Percentiles rank a stretch among this genome's conserved stretches.
These are phyloP conservation scores for Nomada ferruginata DNA, from an alignment of 2,888 invertebrate genomes.

Conservation along the genomic window DNA sequence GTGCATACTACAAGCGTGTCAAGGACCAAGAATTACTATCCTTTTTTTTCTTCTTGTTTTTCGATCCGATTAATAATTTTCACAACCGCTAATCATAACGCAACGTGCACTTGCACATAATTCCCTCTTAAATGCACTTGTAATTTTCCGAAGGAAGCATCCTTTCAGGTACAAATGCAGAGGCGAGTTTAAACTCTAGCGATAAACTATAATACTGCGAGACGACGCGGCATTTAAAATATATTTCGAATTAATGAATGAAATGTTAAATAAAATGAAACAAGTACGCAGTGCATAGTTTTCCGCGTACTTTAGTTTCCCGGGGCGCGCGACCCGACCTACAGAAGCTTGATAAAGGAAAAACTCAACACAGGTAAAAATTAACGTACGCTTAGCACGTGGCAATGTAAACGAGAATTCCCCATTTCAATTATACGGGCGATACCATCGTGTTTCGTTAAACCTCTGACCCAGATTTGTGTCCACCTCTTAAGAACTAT, in stretches of 20 bases:
- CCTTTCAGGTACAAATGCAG: too few species aligned
- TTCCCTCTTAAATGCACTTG: too few species aligned
- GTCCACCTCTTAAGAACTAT: conserved; percentile 63
- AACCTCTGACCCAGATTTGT: conserved; percentile 70
- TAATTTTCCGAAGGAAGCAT: too few species aligned
- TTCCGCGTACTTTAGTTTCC: too few species aligned
- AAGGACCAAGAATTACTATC: conserved; percentile 71
- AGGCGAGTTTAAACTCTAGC: too few species aligned
- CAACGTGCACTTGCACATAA: too few species aligned
- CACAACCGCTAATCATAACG: not conserved
- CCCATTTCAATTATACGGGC: conserved; percentile 31
- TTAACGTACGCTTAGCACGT: not conserved
- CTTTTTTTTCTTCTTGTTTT: conserved; percentile 25
- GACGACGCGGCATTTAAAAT: too few species aligned
- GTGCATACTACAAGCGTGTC: conserved; percentile 65
- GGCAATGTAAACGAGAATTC: conserved; percentile 24
- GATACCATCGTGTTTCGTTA: conserved; percentile 20
- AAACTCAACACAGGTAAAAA: conserved; percentile 3
- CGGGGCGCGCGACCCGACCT: too few species aligned
- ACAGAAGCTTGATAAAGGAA: not conserved
- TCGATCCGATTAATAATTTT: conserved; percentile 14
- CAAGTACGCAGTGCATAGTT: too few species aligned
- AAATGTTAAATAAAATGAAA: too few species aligned
- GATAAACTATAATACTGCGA: too few species aligned
- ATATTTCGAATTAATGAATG: too few species aligned